Evolutionary conservation across 2,888 invertebrate species (phyloP), one percentile per base, ranked within the genome.

Genomic region (Scaptomyza parva): DNA sequence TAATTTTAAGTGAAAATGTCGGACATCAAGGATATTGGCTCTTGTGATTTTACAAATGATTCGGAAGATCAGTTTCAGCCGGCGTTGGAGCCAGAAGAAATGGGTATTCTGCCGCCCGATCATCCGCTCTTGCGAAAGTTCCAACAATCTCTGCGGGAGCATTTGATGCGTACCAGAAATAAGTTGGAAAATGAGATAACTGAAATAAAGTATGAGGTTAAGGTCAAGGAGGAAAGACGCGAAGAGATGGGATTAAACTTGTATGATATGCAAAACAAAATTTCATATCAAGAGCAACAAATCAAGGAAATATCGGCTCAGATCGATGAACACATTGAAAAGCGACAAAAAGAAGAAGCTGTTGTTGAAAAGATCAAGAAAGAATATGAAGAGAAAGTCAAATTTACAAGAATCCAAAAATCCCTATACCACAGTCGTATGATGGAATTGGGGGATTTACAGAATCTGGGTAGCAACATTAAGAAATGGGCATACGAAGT

Each of bases 101-200:
- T 88, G 60, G 79, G 79, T 0, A 70, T 89, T 5, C 69, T 96
- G 68, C 94, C 95, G 64, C 93, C 96, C 0, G 93, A 95, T 54
- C 96, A 96, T 90, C 95, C 95, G 0, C 92, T 96, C 47, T 94
- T 96, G 93, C 93, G 93, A 78, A 93, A 93, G 78, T 96, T 96
- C 91, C 96, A 96, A 92, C 92, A 93, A 67, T 94, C 95, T 0
- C 92, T 96, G 2, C 94, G 93, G 76, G 92, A 93, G 37, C 95
- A 96, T 89, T 92, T 96, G 0, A 84, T 93, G 44, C 93, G 94
- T 54, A 94, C 96, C 69, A 94, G 95, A 80, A 92, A 93, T 18
- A 93, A 94, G 55, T 92, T 96, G 0, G 93, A 93, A 43, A 93
- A 94, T 61, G 95, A 96, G 89, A 94, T 96, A 52, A 89, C 93